Percentiles rank a stretch among this genome's conserved stretches.
Conservation (phyloP, 2,113 vertebrate genomes). For the Stegastes partitus region DNA sequence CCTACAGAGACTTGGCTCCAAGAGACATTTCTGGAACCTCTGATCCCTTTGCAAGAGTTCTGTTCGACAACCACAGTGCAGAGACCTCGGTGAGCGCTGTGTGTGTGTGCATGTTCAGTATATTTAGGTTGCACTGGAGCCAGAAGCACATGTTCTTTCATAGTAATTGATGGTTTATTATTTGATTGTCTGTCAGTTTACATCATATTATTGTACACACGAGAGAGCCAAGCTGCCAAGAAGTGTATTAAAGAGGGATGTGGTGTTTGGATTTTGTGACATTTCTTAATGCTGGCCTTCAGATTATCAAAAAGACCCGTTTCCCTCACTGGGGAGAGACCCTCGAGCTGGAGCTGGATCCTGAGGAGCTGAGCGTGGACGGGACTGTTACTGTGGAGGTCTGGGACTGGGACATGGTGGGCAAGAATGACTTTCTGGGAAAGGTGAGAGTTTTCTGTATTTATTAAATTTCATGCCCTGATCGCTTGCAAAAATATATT, state of each 20-base stretch:
- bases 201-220: not conserved
- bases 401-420: slow-evolving; percentile 97
- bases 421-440: slow-evolving; percentile 94
- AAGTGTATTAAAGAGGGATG: not conserved
- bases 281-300: slow-evolving; percentile 1
- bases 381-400: slow-evolving; percentile 87
- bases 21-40: slow-evolving; percentile 91
- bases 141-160: not conserved
- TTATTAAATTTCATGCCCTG: not conserved
- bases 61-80: slow-evolving; percentile 87
- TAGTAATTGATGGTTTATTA: slow-evolving; percentile 4
- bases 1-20: slow-evolving; percentile 89
- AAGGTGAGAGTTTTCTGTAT: slow-evolving; percentile 82
- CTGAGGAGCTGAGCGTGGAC: slow-evolving; percentile 66
- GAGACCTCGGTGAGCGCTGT: slow-evolving; percentile 90
- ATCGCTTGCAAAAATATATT: not conserved
- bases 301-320: slow-evolving; percentile 94
- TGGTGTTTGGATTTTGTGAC: slow-evolving; percentile 2
- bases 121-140: not conserved
- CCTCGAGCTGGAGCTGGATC: slow-evolving; percentile 86
- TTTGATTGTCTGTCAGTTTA: slow-evolving; percentile 3
- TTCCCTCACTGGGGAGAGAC: slow-evolving; percentile 93
- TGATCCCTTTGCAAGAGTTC: slow-evolving; percentile 90
- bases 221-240: not conserved
- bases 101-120: slow-evolving; percentile 7